These are phyloP conservation scores for Enteromius radiatus DNA, from an alignment of 2,797 vertebrate species.

Conservation along the genomic window DNA sequence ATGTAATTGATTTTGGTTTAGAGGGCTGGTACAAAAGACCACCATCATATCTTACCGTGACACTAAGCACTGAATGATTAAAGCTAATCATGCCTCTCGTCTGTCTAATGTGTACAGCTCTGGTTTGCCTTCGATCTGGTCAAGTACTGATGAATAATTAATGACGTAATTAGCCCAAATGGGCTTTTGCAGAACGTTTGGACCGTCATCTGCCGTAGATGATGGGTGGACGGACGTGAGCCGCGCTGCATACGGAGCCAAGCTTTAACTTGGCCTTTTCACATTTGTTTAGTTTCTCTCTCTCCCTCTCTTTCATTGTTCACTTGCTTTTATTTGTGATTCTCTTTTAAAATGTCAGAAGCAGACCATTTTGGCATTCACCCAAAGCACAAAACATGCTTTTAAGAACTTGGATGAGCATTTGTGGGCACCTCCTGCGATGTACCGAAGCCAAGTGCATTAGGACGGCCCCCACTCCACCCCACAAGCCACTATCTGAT, in stretches of 20 bases:
- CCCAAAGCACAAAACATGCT: slow-evolving; percentile 28
- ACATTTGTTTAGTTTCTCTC: neutral
- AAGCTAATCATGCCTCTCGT: slow-evolving; percentile 54
- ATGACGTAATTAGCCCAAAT: slow-evolving; percentile 58
- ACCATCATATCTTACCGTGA: slow-evolving; percentile 53
- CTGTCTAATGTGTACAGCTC: slow-evolving; percentile 53
- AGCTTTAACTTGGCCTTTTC: neutral
- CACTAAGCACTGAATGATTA: slow-evolving; percentile 60
- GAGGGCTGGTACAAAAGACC: slow-evolving; percentile 40
- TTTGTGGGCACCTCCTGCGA: slow-evolving; percentile 24
- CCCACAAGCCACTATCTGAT: slow-evolving; percentile 44
- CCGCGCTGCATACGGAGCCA: slow-evolving; percentile 2
- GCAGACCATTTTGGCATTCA: slow-evolving; percentile 1
- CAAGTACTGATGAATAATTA: slow-evolving; percentile 62
- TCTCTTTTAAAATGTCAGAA: neutral
- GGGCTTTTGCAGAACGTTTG: slow-evolving; percentile 47
- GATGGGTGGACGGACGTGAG: slow-evolving; percentile 37
- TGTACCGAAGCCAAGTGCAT: slow-evolving; percentile 30
- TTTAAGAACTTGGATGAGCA: slow-evolving; percentile 40
- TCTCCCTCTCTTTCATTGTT: neutral
- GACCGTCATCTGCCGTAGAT: slow-evolving; percentile 47
- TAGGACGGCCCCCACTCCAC: slow-evolving; percentile 22
- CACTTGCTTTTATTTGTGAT: slow-evolving; percentile 4
- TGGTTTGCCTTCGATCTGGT: slow-evolving; percentile 56
- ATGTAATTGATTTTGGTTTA: slow-evolving; percentile 50